A percentile compares a stretch with the other conserved stretches of the same genome.
These are phyloP conservation scores for Chelonoidis abingdonii DNA, from an alignment of 2,113 vertebrate species.

Conservation along the genomic window DNA sequence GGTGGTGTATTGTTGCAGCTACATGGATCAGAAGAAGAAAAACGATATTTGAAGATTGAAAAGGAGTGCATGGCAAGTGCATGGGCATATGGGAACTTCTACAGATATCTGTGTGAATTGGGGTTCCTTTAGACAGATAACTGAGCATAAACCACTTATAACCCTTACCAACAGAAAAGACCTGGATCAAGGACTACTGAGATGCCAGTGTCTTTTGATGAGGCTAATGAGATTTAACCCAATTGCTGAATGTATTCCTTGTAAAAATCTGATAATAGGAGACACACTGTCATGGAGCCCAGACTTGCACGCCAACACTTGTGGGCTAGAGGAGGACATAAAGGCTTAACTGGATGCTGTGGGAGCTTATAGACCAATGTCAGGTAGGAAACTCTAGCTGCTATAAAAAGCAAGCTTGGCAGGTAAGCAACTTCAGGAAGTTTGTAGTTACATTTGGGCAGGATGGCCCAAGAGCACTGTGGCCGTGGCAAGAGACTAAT, in stretches of 20 bases:
- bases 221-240: background rate
- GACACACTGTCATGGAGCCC: background rate
- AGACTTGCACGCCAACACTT: background rate
- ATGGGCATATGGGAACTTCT: background rate
- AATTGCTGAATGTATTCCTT: background rate
- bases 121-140: background rate
- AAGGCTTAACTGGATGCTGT: no score
- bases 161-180: background rate
- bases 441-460: background rate
- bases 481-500: background rate
- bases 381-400: background rate
- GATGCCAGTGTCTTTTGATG: background rate
- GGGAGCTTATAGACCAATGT: background rate
- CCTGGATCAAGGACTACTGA: background rate
- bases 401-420: background rate
- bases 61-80: background rate
- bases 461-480: background rate
- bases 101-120: background rate
- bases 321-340: no score
- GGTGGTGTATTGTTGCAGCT: no score
- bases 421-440: background rate
- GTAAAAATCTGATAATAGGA: background rate
- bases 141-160: background rate
- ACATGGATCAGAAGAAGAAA: background rate
- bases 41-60: background rate